Evolutionary conservation across 2,888 invertebrate species (phyloP).

Genomic region (Eupithecia insigniata): DNA sequence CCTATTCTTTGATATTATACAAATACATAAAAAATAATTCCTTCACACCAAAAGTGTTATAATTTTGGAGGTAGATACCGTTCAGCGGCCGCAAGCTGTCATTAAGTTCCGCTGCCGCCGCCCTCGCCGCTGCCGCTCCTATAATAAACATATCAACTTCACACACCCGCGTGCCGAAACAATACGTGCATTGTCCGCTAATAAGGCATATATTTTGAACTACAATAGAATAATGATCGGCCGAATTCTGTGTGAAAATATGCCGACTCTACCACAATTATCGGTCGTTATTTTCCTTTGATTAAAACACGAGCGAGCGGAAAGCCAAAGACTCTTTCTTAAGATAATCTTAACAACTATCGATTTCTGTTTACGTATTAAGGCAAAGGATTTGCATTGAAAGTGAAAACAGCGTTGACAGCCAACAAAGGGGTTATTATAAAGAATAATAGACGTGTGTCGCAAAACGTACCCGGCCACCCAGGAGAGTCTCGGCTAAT

Average conservation of each 20-base stretch:
- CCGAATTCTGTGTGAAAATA: conserved; percentile 46
- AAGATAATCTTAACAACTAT: conserved; percentile 53
- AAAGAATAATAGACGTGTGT: conserved; percentile 63
- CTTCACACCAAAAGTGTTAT: conserved; percentile 35
- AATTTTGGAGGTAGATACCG: conserved; percentile 33
- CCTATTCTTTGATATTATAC: conserved; percentile 9
- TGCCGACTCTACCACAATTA: conserved; percentile 24
- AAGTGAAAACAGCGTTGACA: conserved; percentile 80
- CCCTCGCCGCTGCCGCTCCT: conserved; percentile 36
- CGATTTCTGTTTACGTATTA: conserved; percentile 72
- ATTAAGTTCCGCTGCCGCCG: conserved; percentile 27
- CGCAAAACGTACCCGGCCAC: conserved; percentile 65
- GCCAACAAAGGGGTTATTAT: conserved; percentile 69
- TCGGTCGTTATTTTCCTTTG: conserved; percentile 24
- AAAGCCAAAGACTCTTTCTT: conserved; percentile 32
- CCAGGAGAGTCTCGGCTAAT: conserved; percentile 66
- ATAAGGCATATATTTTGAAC: conserved; percentile 62
- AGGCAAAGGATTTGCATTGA: conserved; percentile 70
- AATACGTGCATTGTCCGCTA: conserved; percentile 63
- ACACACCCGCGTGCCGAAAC: conserved; percentile 56
- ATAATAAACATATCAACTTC: conserved; percentile 69
- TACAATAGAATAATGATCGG: conserved; percentile 45
- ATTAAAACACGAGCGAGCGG: conserved; percentile 12
- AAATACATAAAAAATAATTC: conserved; percentile 27
- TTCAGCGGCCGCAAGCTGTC: conserved; percentile 34